Evolutionary conservation across 1,140 invertebrate genomes (phyloP).

Genomic region (Sarcophaga peregrina): DNA sequence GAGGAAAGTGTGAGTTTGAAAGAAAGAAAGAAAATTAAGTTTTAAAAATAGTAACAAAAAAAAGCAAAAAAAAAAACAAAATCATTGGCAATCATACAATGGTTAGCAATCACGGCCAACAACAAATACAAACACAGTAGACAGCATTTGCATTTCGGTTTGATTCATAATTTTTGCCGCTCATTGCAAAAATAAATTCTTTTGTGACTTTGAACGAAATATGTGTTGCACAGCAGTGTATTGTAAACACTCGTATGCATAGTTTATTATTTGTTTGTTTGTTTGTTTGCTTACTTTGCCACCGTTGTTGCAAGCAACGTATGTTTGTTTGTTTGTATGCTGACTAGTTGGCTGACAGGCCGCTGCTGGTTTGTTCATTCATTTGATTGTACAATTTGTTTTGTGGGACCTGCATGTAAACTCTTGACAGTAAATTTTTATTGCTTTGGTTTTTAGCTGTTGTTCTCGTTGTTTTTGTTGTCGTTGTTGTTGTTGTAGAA

Average conservation of each 20-base stretch:
- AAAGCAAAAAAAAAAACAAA: background rate
- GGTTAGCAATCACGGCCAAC: constrained; percentile 9
- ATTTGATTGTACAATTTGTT: background rate
- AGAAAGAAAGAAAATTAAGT: too few species aligned
- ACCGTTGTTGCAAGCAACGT: too few species aligned
- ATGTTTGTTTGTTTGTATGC: too few species aligned
- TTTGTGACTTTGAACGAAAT: constrained; percentile 31
- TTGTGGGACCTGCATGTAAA: constrained; percentile 24
- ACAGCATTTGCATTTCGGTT: background rate
- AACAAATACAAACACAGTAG: background rate
- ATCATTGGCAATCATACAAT: constrained; percentile 3
- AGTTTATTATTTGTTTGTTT: constrained; percentile 12
- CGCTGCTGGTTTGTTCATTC: background rate
- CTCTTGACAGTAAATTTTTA: constrained; percentile 10
- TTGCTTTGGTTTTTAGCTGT: too few species aligned
- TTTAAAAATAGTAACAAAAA: background rate
- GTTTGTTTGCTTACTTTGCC: background rate
- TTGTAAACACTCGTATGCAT: too few species aligned
- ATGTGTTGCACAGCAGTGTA: background rate
- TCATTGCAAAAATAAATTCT: constrained; percentile 38
- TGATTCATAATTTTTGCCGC: constrained; percentile 22
- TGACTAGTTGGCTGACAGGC: too few species aligned
- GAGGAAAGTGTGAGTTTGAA: too few species aligned
- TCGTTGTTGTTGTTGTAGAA: too few species aligned
- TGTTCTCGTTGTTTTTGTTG: too few species aligned